A percentile compares a stretch with the other conserved stretches of the same genome.
phyloP scores from a whole-genome alignment of 2,113 vertebrate species.

The Nematolebias whitei region DNA sequence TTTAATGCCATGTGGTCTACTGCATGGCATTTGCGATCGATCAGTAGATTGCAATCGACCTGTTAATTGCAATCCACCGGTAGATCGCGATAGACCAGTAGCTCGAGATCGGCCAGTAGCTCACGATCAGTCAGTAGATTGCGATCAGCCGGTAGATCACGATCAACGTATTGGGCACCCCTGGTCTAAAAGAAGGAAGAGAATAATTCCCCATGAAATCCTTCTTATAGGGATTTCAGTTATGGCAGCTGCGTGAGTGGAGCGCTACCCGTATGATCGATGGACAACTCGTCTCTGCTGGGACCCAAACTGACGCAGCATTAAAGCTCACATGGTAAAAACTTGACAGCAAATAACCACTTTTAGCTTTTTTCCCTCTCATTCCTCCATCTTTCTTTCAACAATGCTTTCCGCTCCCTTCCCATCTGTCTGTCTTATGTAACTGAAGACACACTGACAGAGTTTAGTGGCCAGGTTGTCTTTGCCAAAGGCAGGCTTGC shows the following conservation, averaged over 20 bases:
- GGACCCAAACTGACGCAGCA: constrained; percentile 19
- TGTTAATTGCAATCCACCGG: too few relatives aligned
- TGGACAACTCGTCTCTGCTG: constrained; percentile 32
- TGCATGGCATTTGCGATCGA: too few relatives aligned
- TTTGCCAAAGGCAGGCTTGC: constrained; percentile 30
- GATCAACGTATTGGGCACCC: too few relatives aligned
- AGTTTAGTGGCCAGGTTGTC: constrained; percentile 18
- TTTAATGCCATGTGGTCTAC: too few relatives aligned
- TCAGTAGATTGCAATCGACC: too few relatives aligned
- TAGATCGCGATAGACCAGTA: too few relatives aligned
- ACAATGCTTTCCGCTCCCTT: constrained; percentile 45
- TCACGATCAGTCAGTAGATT: too few relatives aligned
- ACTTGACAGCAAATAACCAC: constrained; percentile 24
- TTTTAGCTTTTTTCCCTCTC: constrained; percentile 17
- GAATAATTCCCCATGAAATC: background rate
- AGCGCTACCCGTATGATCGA: constrained; percentile 1
- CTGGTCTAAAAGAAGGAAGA: too few relatives aligned
- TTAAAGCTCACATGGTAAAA: constrained; percentile 39
- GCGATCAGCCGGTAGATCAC: too few relatives aligned
- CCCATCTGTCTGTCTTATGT: constrained; percentile 54
- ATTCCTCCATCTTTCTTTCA: constrained; percentile 38
- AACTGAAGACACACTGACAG: constrained; percentile 42
- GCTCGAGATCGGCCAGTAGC: too few relatives aligned
- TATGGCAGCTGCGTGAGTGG: too few relatives aligned
- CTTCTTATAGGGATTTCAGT: background rate